Conservation (phyloP, 2,888 invertebrate species). For the Aphidoletes aphidimyza region DNA sequence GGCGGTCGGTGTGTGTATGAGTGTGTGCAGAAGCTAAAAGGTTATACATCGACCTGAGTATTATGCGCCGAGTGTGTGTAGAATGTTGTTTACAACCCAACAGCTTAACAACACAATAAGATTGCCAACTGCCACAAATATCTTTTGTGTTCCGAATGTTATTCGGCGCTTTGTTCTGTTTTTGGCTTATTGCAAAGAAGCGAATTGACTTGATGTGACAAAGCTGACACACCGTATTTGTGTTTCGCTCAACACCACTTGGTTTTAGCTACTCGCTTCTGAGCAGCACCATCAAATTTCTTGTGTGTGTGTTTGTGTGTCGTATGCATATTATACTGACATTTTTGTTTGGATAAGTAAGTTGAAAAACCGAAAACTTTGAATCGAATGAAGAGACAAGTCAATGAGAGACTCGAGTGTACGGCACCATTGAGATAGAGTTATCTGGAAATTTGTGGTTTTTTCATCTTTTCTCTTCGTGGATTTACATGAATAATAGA, state of each 20-base stretch:
- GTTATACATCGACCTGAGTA: slow-evolving; percentile 4
- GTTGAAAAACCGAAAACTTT: slow-evolving; percentile 22
- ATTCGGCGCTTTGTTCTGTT: not conserved
- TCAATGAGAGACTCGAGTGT: not conserved
- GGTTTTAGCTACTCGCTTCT: too few relatives aligned
- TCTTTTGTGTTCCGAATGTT: not conserved
- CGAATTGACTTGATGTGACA: too few relatives aligned
- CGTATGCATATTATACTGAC: not conserved
- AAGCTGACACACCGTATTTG: too few relatives aligned
- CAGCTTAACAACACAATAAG: slow-evolving; percentile 30
- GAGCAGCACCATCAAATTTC: too few relatives aligned
- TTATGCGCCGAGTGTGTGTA: not conserved
- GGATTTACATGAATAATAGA: slow-evolving; percentile 50
- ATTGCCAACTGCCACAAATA: not conserved
- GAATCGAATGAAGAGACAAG: slow-evolving; percentile 30
- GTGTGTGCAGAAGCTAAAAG: slow-evolving; percentile 10
- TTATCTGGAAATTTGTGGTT: slow-evolving; percentile 24
- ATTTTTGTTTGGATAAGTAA: slow-evolving; percentile 39
- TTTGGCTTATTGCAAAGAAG: too few relatives aligned
- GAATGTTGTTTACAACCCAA: slow-evolving; percentile 33
- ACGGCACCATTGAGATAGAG: not conserved
- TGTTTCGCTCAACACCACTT: too few relatives aligned
- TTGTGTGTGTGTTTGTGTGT: not conserved
- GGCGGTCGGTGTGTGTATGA: too few relatives aligned
- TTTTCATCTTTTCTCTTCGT: slow-evolving; percentile 18